Evolutionary conservation across 2,888 invertebrate species (phyloP).

Genomic region (Griposia aprilina): DNA sequence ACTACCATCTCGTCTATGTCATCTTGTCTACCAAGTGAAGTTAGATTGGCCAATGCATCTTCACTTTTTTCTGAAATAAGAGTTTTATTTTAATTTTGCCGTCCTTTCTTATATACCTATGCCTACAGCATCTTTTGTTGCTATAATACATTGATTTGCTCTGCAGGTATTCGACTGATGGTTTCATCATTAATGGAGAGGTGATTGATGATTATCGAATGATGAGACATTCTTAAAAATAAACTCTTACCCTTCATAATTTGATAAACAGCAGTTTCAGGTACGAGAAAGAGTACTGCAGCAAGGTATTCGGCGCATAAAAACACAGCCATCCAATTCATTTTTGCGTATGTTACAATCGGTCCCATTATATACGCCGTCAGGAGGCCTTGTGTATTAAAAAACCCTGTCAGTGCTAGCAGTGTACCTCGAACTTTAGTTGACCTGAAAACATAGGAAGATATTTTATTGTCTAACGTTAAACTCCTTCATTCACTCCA

Average conservation of each 20-base stretch:
- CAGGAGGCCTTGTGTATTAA: conserved; percentile 68
- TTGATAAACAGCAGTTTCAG: conserved; percentile 76
- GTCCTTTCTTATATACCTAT: not conserved
- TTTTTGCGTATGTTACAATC: conserved; percentile 65
- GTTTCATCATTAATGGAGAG: not conserved
- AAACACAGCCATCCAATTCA: conserved; percentile 64
- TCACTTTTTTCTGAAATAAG: conserved; percentile 68
- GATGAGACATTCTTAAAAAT: not conserved
- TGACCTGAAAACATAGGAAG: conserved; percentile 69
- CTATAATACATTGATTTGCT: not conserved
- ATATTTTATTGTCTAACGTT: not conserved
- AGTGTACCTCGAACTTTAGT: conserved; percentile 74
- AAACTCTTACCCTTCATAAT: conserved; percentile 71
- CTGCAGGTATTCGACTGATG: not conserved
- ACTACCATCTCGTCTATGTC: conserved; percentile 69
- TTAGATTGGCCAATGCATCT: conserved; percentile 67
- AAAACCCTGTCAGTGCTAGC: conserved; percentile 70
- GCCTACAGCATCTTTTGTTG: not conserved
- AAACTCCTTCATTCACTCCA: not conserved
- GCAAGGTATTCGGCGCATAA: conserved; percentile 58
- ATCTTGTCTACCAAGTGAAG: conserved; percentile 71
- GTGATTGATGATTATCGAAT: not conserved
- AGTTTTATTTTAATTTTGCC: not conserved
- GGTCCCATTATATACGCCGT: conserved; percentile 69
- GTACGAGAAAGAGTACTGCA: conserved; percentile 65